These are phyloP conservation scores for Panagrolaimus sp. DNA, from an alignment of 1,140 invertebrate species.

Conservation along the genomic window DNA sequence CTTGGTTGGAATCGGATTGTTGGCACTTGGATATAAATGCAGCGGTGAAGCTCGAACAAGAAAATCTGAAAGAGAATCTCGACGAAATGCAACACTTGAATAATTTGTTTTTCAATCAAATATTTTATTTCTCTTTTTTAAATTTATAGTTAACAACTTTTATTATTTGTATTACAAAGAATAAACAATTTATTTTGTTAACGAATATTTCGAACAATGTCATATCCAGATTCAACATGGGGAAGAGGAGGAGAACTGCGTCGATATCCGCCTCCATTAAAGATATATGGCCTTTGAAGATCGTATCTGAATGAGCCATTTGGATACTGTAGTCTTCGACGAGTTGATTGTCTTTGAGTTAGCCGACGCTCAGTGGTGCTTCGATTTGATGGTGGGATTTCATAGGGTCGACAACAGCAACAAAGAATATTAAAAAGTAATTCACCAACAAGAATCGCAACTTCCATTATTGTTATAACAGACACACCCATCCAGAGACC, in stretches of 20 bases:
- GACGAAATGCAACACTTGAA: too few relatives aligned
- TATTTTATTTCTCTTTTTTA: too few relatives aligned
- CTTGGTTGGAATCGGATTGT: too few relatives aligned
- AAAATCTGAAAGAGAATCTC: too few relatives aligned
- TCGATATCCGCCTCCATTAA: not conserved
- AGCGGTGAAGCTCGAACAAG: too few relatives aligned
- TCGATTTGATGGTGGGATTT: not conserved
- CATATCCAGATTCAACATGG: constrained; percentile 11
- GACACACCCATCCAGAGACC: constrained; percentile 40
- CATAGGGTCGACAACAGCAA: not conserved
- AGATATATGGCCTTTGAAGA: not conserved
- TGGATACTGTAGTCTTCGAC: not conserved
- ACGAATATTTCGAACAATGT: constrained; percentile 10
- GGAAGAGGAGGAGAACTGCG: not conserved
- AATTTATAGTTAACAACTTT: not conserved
- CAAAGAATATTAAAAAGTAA: not conserved
- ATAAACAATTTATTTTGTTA: too few relatives aligned
- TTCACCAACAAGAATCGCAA: not conserved
- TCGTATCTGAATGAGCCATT: not conserved
- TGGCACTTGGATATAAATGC: too few relatives aligned
- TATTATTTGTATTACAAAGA: too few relatives aligned
- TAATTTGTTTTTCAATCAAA: too few relatives aligned
- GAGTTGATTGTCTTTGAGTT: not conserved
- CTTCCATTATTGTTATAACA: constrained; percentile 36
- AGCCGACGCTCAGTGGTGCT: not conserved